These are phyloP conservation scores for Porites rus DNA, from an alignment of 92 coral and sea anemone genomes.

Conservation along the genomic window DNA sequence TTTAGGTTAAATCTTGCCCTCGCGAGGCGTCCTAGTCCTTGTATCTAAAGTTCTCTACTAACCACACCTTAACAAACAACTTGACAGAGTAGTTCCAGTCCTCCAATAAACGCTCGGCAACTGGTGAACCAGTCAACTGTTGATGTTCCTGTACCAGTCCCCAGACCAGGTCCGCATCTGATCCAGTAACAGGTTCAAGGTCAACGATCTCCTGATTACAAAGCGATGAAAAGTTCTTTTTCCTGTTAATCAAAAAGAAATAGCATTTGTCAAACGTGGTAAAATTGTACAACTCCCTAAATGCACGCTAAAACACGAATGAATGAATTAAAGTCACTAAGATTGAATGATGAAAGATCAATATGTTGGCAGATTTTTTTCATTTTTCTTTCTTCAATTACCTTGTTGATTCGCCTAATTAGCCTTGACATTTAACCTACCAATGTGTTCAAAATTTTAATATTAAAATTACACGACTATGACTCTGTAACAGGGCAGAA, in stretches of 20 bases:
- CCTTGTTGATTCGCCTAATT: too few species aligned
- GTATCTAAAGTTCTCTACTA: too few species aligned
- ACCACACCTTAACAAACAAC: conserved; percentile 77
- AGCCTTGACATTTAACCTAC: too few species aligned
- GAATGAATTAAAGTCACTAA: not conserved
- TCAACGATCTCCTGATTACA: conserved; percentile 87
- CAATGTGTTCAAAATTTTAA: too few species aligned
- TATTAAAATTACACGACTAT: too few species aligned
- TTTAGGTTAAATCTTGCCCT: too few species aligned
- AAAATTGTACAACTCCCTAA: not conserved
- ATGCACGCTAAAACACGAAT: not conserved
- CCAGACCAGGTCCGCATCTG: conserved; percentile 72
- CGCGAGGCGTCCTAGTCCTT: too few species aligned
- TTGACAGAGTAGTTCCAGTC: conserved; percentile 80
- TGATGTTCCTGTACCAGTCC: conserved; percentile 82
- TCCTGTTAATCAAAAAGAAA: conserved; percentile 1
- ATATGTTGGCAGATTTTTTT: too few species aligned
- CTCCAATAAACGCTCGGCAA: conserved; percentile 78
- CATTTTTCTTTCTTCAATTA: too few species aligned
- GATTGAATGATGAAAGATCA: too few species aligned
- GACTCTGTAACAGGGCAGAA: too few species aligned
- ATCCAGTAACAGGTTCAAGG: conserved; percentile 78
- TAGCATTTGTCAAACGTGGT: not conserved
- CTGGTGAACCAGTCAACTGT: conserved; percentile 80
- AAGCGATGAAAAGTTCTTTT: conserved; percentile 66